These are phyloP conservation scores for Marmota monax DNA, from an alignment of 2,113 vertebrate genomes.

Conservation along the genomic window DNA sequence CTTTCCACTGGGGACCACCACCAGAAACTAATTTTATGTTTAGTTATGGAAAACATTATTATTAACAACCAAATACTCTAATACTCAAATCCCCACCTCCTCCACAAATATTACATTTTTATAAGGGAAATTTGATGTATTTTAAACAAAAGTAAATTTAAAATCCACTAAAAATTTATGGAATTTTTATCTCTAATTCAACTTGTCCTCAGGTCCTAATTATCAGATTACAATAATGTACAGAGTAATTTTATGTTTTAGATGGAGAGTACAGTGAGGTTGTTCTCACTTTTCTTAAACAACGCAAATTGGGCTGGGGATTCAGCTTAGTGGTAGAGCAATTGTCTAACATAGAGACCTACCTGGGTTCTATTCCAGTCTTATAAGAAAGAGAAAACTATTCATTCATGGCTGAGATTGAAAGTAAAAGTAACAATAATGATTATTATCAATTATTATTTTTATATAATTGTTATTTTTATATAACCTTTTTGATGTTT, in stretches of 20 bases:
- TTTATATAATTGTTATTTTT: background rate
- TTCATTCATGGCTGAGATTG: background rate
- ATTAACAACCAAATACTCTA: background rate
- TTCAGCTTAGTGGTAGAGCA: background rate
- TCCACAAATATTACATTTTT: background rate
- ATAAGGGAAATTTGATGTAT: too few species aligned
- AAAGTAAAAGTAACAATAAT: background rate
- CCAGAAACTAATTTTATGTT: background rate
- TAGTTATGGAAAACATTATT: background rate
- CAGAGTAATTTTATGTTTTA: background rate
- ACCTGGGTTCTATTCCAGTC: background rate
- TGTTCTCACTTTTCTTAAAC: background rate
- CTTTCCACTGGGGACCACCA: background rate
- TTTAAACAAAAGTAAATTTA: background rate
- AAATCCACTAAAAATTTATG: background rate
- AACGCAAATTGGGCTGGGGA: background rate
- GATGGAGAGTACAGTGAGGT: background rate
- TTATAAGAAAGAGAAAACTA: background rate
- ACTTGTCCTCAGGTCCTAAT: background rate
- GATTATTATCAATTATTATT: background rate
- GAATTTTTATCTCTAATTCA: background rate
- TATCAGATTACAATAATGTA: background rate
- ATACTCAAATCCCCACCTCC: background rate
- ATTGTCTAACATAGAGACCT: background rate
- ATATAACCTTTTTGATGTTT: background rate